Evolutionary conservation across 2,113 vertebrate species (phyloP).

Genomic region (Centrocercus urophasianus): DNA sequence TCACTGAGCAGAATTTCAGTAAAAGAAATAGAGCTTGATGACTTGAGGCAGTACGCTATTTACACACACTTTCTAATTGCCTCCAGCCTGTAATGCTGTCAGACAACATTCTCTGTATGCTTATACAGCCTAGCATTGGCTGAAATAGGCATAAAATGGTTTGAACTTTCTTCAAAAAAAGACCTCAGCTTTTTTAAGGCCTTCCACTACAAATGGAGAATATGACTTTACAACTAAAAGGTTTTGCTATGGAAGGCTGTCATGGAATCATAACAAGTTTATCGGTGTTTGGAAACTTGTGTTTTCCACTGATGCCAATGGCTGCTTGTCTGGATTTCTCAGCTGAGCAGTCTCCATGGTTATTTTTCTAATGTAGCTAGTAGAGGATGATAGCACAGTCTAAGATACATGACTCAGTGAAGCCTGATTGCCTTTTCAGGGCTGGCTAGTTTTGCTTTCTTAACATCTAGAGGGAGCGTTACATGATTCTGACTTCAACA

Average conservation of each 20-base stretch:
- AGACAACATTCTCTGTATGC: background rate
- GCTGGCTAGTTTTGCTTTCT: slow-evolving; percentile 13
- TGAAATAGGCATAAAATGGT: slow-evolving; percentile 1
- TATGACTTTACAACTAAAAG: background rate
- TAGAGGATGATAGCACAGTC: background rate
- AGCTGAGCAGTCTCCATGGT: background rate
- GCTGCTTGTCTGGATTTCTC: slow-evolving; percentile 17
- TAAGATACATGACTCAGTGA: background rate
- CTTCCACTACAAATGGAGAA: background rate
- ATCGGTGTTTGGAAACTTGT: background rate
- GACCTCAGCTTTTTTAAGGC: background rate
- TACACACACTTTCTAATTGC: slow-evolving; percentile 45
- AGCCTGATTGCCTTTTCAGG: slow-evolving; percentile 49
- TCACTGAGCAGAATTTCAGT: slow-evolving; percentile 29
- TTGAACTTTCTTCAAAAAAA: background rate
- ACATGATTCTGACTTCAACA: background rate
- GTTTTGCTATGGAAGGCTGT: slow-evolving; percentile 38
- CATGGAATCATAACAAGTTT: slow-evolving; percentile 22
- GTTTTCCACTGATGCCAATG: slow-evolving; percentile 21
- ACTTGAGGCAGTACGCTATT: slow-evolving; percentile 35
- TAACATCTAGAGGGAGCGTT: slow-evolving; percentile 41
- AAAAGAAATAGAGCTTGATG: background rate
- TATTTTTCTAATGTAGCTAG: slow-evolving; percentile 19
- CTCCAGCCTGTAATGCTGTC: slow-evolving; percentile 24
- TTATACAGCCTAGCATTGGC: background rate